Evolutionary conservation across 2,113 vertebrate genomes (phyloP), one percentile per base, ranked within the genome.

Genomic region (Myotis lucifugus): DNA sequence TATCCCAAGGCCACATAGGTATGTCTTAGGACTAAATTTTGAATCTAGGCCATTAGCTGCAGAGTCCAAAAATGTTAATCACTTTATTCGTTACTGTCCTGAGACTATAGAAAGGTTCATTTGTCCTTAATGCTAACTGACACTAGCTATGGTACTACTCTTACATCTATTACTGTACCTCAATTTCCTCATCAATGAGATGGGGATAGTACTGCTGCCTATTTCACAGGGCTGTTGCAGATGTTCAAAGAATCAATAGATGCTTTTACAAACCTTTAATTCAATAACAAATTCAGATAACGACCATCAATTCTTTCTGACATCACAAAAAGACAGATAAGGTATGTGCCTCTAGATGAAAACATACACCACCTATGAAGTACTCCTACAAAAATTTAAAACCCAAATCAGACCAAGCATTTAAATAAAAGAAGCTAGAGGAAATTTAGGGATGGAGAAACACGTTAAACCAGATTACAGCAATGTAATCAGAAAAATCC

Each of bases 71-170:
- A 93, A 21, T 76, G 56, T 70, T 82, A 59, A 77, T 73, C 76
- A 56, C 21, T 27, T 85, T 72, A 56, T 59, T 93, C 76, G 77
- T 90, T 91, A 83, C 74, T 88, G 87, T 87, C 74, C 32, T 88
- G 37, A 91, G 27, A 77, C 59, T 81, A 72, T 18, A 67, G 42
- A 92, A 81, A 3, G 23, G 66, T 64, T 6, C 32, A 42, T 76
- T 81, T 94, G 29, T 77, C 46, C 52, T 70, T 79, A 72, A 88
- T n/a, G 48, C 7, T 73, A 76, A 73, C 1, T 89, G 40, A 93
- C 83, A 73, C 50, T 48, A 84, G 42, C 76, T 88, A 66, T 56
- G 64, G 23, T 48, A 86, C 27, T 52, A 54, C 25, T 78, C 61
- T 82, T 81, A 79, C 1, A 18, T 76, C 14, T 72, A 42, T 73